Evolutionary conservation across 1,140 invertebrate genomes (phyloP).

Genomic region (Heterodera schachtii): DNA sequence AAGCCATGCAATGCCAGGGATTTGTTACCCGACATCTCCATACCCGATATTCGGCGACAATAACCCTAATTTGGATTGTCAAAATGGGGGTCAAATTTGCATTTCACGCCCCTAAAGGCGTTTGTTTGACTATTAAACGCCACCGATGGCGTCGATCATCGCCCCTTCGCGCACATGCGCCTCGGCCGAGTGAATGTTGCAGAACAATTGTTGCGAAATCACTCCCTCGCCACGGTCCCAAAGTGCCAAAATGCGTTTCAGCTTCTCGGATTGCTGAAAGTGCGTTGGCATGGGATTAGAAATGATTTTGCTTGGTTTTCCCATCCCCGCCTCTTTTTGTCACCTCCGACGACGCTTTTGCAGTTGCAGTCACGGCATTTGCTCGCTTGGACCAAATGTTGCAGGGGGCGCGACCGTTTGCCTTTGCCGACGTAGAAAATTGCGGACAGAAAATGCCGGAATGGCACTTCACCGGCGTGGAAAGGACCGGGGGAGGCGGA

Average conservation of each 20-base stretch:
- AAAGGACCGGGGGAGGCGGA: slow-evolving; percentile 67
- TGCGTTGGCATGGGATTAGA: no score
- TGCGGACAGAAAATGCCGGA: slow-evolving; percentile 77
- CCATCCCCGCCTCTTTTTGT: no score
- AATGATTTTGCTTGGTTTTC: neutral
- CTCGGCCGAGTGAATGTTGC: slow-evolving; percentile 85
- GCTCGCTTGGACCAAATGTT: slow-evolving; percentile 83
- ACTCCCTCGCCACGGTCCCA: slow-evolving; percentile 83
- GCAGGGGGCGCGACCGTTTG: slow-evolving; percentile 80
- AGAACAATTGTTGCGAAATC: slow-evolving; percentile 85
- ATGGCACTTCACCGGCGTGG: slow-evolving; percentile 68
- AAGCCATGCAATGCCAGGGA: no score
- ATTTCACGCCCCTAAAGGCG: no score
- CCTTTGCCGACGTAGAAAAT: slow-evolving; percentile 76
- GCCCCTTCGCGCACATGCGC: slow-evolving; percentile 85
- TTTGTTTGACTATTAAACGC: slow-evolving; percentile 34
- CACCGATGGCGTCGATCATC: slow-evolving; percentile 84
- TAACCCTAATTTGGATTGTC: no score
- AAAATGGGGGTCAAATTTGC: no score
- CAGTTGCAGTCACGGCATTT: slow-evolving; percentile 31
- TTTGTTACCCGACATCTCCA: no score
- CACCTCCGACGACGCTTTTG: slow-evolving; percentile 26
- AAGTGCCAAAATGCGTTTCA: slow-evolving; percentile 80
- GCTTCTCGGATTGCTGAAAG: slow-evolving; percentile 71
- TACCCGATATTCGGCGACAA: no score